These are phyloP conservation scores for Lomographa bimaculata DNA, from an alignment of 2,888 invertebrate genomes.

Conservation along the genomic window DNA sequence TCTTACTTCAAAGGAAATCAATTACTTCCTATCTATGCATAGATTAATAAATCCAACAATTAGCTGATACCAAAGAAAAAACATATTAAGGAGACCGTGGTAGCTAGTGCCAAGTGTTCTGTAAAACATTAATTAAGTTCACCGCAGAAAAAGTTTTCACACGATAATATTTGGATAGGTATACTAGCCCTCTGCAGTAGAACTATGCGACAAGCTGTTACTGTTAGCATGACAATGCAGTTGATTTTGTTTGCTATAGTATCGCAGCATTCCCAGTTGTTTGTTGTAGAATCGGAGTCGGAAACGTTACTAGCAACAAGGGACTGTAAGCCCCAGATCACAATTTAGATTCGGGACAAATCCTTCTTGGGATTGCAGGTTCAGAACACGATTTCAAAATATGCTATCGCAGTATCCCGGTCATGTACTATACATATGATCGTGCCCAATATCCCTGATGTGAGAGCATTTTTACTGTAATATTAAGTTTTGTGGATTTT, in stretches of 20 bases:
- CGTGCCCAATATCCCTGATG: too few species aligned
- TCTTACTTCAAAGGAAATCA: too few species aligned
- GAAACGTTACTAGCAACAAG: slow-evolving; percentile 15
- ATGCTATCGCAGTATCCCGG: slow-evolving; percentile 6
- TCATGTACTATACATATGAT: too few species aligned
- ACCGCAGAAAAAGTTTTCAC: neutral
- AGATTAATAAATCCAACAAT: neutral
- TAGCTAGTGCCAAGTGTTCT: neutral
- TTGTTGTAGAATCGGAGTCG: slow-evolving; percentile 7
- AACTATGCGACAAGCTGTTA: neutral
- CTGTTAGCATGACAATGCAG: neutral
- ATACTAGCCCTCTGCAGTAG: slow-evolving; percentile 4
- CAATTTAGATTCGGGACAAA: slow-evolving; percentile 17
- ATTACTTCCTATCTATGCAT: too few species aligned
- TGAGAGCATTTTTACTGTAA: too few species aligned
- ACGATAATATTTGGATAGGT: neutral
- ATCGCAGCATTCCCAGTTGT: slow-evolving; percentile 1
- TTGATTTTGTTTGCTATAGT: slow-evolving; percentile 9
- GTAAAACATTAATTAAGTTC: neutral
- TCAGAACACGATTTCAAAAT: slow-evolving; percentile 8
- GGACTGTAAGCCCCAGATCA: slow-evolving; percentile 14
- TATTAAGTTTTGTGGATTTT: too few species aligned
- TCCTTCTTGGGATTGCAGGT: slow-evolving; percentile 3
- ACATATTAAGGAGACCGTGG: too few species aligned
- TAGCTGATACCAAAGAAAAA: too few species aligned